Percentiles rank a stretch among this genome's conserved stretches.
Evolutionary conservation across 1,140 invertebrate species (phyloP).

Genomic region (Drosophila ananassae): DNA sequence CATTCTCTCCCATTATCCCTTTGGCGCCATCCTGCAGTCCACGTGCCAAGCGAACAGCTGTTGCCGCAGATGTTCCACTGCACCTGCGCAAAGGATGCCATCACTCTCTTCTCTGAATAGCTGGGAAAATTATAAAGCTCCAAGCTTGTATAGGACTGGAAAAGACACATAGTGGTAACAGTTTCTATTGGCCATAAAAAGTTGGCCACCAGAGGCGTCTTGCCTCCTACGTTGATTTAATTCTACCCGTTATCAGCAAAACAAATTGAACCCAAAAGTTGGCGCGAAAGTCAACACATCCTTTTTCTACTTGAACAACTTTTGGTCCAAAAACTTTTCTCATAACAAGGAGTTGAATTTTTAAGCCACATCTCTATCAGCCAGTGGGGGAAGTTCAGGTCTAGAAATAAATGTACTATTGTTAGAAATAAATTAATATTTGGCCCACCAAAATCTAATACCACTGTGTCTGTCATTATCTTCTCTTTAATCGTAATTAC

Average conservation of each 20-base stretch:
- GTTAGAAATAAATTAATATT: neutral
- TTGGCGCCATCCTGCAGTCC: conserved; percentile 60
- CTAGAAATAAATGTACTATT: conserved; percentile 1
- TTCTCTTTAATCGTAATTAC: conserved; percentile 59
- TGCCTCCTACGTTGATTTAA: conserved; percentile 9
- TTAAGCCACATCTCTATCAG: conserved; percentile 11
- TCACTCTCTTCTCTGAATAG: neutral
- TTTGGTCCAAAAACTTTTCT: conserved; percentile 33
- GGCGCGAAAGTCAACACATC: conserved; percentile 46
- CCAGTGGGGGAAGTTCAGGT: neutral
- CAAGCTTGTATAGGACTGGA: conserved; percentile 41
- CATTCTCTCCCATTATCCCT: conserved; percentile 6
- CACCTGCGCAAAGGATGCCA: conserved; percentile 1
- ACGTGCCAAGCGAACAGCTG: conserved; percentile 64
- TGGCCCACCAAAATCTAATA: neutral
- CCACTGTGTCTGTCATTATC: conserved; percentile 39
- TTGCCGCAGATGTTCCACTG: conserved; percentile 29
- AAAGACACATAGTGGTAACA: conserved; percentile 34
- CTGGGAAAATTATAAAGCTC: conserved; percentile 14
- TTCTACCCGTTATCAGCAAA: neutral
- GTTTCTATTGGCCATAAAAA: conserved; percentile 28
- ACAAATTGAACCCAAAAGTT: conserved; percentile 35
- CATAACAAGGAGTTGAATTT: conserved; percentile 18
- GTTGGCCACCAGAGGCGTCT: neutral
- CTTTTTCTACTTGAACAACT: conserved; percentile 28